phyloP scores from a whole-genome alignment of 2,888 invertebrate genomes.

The Helicoverpa assulta region DNA sequence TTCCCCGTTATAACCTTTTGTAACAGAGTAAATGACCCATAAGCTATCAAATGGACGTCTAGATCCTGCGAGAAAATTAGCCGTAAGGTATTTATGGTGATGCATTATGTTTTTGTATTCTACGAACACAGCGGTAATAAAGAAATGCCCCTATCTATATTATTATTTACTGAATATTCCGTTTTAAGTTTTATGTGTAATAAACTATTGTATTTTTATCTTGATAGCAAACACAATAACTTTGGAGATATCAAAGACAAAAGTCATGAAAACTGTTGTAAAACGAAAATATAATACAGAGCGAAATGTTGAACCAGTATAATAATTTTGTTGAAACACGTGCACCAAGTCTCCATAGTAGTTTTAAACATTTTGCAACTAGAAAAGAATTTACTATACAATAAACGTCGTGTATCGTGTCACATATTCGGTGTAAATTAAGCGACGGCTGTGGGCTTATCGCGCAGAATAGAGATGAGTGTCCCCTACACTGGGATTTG shows the following conservation, averaged over 20 bases:
- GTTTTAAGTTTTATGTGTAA: slow-evolving; percentile 6
- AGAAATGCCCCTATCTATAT: slow-evolving; percentile 16
- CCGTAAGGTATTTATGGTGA: slow-evolving; percentile 44
- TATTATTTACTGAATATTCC: slow-evolving; percentile 9
- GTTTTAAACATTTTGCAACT: slow-evolving; percentile 46
- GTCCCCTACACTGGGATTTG: slow-evolving; percentile 66
- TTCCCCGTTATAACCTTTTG: slow-evolving; percentile 45
- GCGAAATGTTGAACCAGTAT: slow-evolving; percentile 37
- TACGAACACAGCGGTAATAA: slow-evolving; percentile 8
- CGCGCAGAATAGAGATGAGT: slow-evolving; percentile 75
- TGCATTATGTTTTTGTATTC: slow-evolving; percentile 27
- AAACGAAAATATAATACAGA: slow-evolving; percentile 44
- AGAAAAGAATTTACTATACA: slow-evolving; percentile 53
- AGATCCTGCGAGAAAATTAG: slow-evolving; percentile 51
- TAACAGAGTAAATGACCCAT: slow-evolving; percentile 54
- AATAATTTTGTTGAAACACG: slow-evolving; percentile 48
- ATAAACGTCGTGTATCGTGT: slow-evolving; percentile 58
- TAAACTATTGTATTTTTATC: slow-evolving; percentile 23
- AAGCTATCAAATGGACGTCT: slow-evolving; percentile 49
- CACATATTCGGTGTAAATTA: slow-evolving; percentile 79
- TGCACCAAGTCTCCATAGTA: slow-evolving; percentile 32
- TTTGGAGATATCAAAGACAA: slow-evolving; percentile 10
- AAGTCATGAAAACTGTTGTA: slow-evolving; percentile 47
- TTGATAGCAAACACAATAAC: slow-evolving; percentile 5
- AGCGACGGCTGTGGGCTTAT: slow-evolving; percentile 72